Evolutionary conservation across 2,113 vertebrate species (phyloP), one percentile per base, ranked within the genome.

Genomic region (Dasyprocta punctata): DNA sequence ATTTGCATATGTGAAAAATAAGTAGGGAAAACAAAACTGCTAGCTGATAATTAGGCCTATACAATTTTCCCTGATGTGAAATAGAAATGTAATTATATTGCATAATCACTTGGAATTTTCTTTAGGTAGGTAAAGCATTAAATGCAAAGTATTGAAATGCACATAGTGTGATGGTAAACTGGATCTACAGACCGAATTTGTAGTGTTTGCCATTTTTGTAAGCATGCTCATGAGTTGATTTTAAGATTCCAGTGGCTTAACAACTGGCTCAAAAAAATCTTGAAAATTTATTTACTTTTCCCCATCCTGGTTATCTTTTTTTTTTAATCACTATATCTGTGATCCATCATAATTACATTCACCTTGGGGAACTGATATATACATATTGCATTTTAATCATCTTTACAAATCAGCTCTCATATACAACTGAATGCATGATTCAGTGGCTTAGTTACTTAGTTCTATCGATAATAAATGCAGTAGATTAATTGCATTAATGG

Each of bases 101-200:
- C 52, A 82, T 87, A 94, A 97, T 95, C 67, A 94, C 88, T 95
- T 87, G 19, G 47, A 61, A 77, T 92, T 95, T 96, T 93, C 63
- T 94, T 5, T 92, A 47, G 13, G 20, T 24, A 80, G 33, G 19
- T 75, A 54, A 96, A 84, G 16, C 75, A 93, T n/a, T n/a, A n/a
- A n/a, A n/a, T n/a, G n/a, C n/a, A n/a, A n/a, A n/a, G n/a, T n/a
- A n/a, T 67, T 89, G 61, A 89, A 41, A 77, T 94, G 41, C 4
- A 71, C 65, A 60, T 12, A 89, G 5, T 56, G 0, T 69, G 7
- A 38, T 97, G 52, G 19, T 65, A 60, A 92, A 80, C 19, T 69
- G 26, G 49, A 20, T 82, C 38, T 67, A 61, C 10, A 91, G 54
- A 89, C 12, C 22, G 86, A 36, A 90, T 86, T 93, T 95, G 5